Base-by-base conservation (phyloP, 2,113 vertebrate genomes). In the Colinus virginianus region DNA sequence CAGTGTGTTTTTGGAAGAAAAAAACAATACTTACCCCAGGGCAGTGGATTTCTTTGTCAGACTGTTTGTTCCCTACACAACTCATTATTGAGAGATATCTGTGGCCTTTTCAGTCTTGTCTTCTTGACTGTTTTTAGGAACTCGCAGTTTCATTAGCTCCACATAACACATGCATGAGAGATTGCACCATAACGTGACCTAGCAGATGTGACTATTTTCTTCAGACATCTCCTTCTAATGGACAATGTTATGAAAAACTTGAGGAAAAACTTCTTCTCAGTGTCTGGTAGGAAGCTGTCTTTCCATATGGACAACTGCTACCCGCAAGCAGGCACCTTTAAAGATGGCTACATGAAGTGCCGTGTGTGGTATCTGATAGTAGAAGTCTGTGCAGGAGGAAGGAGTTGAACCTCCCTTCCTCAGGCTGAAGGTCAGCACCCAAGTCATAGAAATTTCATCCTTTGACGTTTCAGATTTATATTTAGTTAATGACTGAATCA, bases 241-340 rank as follows among this genome's bases (percentile, higher is more conserved):
- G 56, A 7, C 53, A 3, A 28, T 87, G 3, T n/a, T 20, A 40
- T 23, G 12, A 26, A 30, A 46, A 62, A 64, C 32, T 9, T 45
- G 7, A 45, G 42, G 46, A 66, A 15, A 86, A 42, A 2, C 12
- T 11, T 38, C 5, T 80, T 91, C n/a, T 48, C 30, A 38, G 48
- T 70, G 55, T 11, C 25, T 32, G 11, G 3, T 69, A 23, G 13
- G 42, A 70, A 74, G 26, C 36, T 32, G 7, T 45, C 15, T 53
- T 22, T 63, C 45, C 40, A 5, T 1, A 51, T 23, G n/a, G 42
- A 23, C 22, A 66, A 3, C 0, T 2, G 0, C 25, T 53, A 23
- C 45, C 42, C n/a, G 66, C 48, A 56, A 6, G 13, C 17, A 89
- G 40, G 16, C 5, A 7, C 22, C 19, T 48, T 85, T 16, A 20